Evolutionary conservation across 2,888 invertebrate genomes (phyloP).

Genomic region (Limnephilus marmoratus): DNA sequence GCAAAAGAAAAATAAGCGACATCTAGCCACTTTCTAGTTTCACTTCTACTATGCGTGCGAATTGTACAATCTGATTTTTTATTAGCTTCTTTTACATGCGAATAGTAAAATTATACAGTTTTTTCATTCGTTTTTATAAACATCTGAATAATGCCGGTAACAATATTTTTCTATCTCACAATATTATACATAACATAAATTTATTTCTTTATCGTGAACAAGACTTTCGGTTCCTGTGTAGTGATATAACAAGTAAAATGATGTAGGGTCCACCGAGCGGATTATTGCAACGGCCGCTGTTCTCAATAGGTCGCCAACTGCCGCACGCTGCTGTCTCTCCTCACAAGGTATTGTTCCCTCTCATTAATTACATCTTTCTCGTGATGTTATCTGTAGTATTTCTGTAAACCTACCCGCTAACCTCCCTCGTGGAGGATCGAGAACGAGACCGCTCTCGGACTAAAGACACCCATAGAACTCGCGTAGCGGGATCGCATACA

Average conservation of each 20-base stretch:
- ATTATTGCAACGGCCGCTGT: conserved; percentile 39
- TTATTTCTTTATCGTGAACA: background rate
- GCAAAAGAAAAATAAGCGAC: too few species aligned
- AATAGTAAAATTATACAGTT: too few species aligned
- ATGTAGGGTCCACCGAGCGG: conserved; percentile 29
- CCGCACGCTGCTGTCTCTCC: conserved; percentile 47
- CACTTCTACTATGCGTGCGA: too few species aligned
- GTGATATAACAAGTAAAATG: conserved; percentile 3
- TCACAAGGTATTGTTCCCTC: conserved; percentile 34
- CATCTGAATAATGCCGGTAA: too few species aligned
- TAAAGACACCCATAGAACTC: conserved; percentile 76
- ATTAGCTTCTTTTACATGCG: too few species aligned
- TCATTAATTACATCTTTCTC: conserved; percentile 9
- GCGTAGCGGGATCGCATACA: conserved; percentile 76
- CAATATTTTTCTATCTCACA: too few species aligned
- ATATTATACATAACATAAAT: too few species aligned
- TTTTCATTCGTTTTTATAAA: too few species aligned
- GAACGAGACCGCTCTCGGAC: conserved; percentile 68
- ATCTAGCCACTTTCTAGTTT: too few species aligned
- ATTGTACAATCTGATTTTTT: too few species aligned
- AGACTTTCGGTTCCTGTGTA: conserved; percentile 33
- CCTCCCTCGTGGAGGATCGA: conserved; percentile 49
- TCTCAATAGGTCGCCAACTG: conserved; percentile 47
- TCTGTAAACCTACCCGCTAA: conserved; percentile 42
- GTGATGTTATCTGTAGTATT: conserved; percentile 7